phyloP scores from a whole-genome alignment of 2,113 vertebrate species.

The Elephas maximus region DNA sequence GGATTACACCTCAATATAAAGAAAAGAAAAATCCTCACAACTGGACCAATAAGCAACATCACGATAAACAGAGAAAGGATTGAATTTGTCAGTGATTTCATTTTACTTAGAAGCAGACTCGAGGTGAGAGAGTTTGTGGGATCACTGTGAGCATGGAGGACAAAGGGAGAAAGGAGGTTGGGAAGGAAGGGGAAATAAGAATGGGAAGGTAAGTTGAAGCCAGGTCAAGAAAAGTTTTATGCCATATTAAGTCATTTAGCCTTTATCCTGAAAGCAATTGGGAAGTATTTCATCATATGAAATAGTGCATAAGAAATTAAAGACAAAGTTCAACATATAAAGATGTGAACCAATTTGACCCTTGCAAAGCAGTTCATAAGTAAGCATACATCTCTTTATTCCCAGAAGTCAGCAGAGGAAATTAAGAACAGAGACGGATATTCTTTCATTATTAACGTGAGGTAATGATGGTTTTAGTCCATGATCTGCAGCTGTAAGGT shows the following conservation, averaged over 20 bases:
- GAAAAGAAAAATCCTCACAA: no score
- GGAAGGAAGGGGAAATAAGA: neutral
- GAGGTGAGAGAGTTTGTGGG: neutral
- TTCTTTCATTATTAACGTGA: neutral
- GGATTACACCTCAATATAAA: no score
- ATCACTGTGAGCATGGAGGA: neutral
- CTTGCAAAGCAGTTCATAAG: neutral
- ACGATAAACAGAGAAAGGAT: no score
- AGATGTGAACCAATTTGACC: neutral
- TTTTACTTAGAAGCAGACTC: neutral
- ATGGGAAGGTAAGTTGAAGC: neutral
- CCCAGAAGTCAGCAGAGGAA: neutral
- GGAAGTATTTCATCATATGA: neutral
- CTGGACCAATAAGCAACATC: no score
- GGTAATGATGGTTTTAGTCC: neutral
- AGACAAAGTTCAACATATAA: neutral
- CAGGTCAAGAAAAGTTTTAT: neutral
- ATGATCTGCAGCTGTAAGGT: neutral
- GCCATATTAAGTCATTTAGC: neutral
- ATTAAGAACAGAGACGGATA: neutral
- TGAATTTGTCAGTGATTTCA: no score
- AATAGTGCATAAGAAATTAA: conserved; percentile 14
- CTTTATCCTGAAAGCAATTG: neutral
- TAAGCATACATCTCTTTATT: neutral
- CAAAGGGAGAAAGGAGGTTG: neutral